Conservation (phyloP, 2,888 invertebrate species). For the Tenodera sinensis region DNA sequence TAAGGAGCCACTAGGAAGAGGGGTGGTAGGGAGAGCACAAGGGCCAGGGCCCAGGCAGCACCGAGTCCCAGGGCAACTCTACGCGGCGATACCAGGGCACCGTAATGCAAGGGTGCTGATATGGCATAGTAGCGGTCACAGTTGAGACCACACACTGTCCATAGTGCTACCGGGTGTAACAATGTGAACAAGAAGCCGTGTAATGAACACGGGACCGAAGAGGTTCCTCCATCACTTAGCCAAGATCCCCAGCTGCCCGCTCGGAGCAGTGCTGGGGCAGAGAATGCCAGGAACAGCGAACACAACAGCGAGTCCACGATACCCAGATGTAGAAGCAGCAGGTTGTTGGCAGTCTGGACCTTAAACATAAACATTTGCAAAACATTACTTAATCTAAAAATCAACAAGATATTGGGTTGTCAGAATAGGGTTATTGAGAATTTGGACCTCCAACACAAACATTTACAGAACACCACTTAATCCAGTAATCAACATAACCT, state of each 20-base stretch:
- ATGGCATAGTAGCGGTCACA: constrained; percentile 78
- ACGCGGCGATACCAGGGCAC: constrained; percentile 67
- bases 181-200: constrained; percentile 67
- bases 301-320: constrained; percentile 66
- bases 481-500: too few species aligned
- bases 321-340: constrained; percentile 69
- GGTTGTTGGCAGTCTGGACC: constrained; percentile 65
- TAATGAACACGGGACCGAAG: constrained; percentile 56
- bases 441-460: too few species aligned
- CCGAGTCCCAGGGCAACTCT: constrained; percentile 65
- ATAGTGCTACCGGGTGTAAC: constrained; percentile 69
- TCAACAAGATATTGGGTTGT: too few species aligned
- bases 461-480: too few species aligned
- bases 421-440: too few species aligned
- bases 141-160: constrained; percentile 78
- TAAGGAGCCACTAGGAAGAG: constrained; percentile 58
- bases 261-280: constrained; percentile 48
- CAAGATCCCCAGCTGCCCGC: constrained; percentile 27
- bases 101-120: constrained; percentile 74
- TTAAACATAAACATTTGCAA: constrained; percentile 37
- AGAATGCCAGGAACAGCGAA: constrained; percentile 55
- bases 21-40: constrained; percentile 62
- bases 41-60: constrained; percentile 63
- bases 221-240: constrained; percentile 43
- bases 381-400: too few species aligned